Evolutionary conservation across 2,888 invertebrate species (phyloP).

Genomic region (Dorcus hopei): DNA sequence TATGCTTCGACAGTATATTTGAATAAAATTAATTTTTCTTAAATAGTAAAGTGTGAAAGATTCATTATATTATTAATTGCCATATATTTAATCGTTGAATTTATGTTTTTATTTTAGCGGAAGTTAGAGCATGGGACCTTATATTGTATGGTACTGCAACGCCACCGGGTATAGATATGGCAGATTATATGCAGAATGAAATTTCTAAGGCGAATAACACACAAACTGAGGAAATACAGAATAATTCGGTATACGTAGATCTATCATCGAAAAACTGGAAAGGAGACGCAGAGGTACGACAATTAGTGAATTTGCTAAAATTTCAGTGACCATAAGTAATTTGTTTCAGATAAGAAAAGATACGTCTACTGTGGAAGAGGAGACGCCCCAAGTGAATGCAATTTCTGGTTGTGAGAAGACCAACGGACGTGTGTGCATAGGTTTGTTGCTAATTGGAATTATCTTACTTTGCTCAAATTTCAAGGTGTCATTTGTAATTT

Average conservation of each 20-base stretch:
- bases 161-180: conserved; percentile 40
- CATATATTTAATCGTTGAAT: no score
- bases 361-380: conserved; percentile 40
- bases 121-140: conserved; percentile 75
- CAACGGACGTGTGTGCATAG: conserved; percentile 47
- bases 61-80: no score
- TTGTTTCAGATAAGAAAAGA: conserved; percentile 44
- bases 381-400: conserved; percentile 33
- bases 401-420: conserved; percentile 43
- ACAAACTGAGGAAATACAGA: conserved; percentile 52
- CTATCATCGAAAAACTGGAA: conserved; percentile 59
- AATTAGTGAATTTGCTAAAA: conserved; percentile 5
- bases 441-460: conserved; percentile 48
- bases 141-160: conserved; percentile 77
- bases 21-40: no score
- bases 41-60: no score
- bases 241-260: conserved; percentile 56
- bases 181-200: conserved; percentile 6
- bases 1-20: no score
- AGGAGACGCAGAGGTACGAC: conserved; percentile 60
- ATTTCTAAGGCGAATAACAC: conserved; percentile 45
- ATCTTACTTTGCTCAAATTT: conserved; percentile 24
- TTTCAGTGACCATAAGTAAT: neutral
- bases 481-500: neutral
- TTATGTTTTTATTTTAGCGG: conserved; percentile 38